Percentiles rank a stretch among this genome's conserved stretches.
Evolutionary conservation across 2,113 vertebrate species (phyloP).

Genomic region (Furnarius figulus): DNA sequence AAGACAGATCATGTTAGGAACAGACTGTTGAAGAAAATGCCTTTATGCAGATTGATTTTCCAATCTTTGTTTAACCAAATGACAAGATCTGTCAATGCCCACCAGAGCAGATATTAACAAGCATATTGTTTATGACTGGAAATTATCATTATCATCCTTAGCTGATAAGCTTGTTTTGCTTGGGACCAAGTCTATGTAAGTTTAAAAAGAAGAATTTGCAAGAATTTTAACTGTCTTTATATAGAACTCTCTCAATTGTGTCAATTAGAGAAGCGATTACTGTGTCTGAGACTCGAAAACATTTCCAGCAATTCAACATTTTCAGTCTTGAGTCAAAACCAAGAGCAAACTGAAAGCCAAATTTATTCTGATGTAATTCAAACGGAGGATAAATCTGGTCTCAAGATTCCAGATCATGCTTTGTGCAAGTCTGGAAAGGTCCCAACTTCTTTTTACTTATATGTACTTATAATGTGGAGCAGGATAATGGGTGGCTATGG

Average conservation of each 20-base stretch:
- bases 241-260: not conserved
- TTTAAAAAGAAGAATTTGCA: not conserved
- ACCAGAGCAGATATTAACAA: not conserved
- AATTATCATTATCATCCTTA: not conserved
- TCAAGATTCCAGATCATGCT: constrained; percentile 9
- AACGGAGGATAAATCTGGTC: constrained; percentile 22
- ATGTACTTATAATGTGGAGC: not conserved
- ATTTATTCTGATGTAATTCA: constrained; percentile 42
- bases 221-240: not conserved
- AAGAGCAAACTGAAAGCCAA: constrained; percentile 35
- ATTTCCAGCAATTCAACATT: constrained; percentile 27
- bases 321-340: constrained; percentile 13
- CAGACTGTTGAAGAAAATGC: not conserved
- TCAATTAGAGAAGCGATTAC: not conserved
- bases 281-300: not conserved
- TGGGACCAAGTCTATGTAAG: not conserved
- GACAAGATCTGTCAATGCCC: not conserved
- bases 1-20: not conserved
- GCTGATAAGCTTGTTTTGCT: not conserved
- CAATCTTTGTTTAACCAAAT: not conserved
- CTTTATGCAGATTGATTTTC: not conserved
- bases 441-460: not conserved
- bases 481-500: not conserved
- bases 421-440: constrained; percentile 1
- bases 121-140: not conserved